Base-by-base conservation (phyloP, 2,113 vertebrate species). In the Perccottus glenii region DNA sequence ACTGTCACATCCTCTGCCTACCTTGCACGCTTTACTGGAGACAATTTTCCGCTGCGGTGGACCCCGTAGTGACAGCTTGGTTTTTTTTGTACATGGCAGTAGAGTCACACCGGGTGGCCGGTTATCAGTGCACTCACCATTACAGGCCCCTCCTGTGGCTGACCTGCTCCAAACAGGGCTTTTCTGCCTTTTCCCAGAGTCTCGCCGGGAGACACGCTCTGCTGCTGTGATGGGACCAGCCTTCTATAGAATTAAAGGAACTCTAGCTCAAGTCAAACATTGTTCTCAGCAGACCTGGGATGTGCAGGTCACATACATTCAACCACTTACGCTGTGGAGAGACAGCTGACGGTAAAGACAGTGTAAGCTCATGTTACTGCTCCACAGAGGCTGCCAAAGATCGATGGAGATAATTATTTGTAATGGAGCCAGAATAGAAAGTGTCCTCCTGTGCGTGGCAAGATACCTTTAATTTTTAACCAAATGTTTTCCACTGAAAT, bases 31-130 rank as follows among this genome's bases (percentile, higher is more conserved):
- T 91, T 91, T 88, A 73, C 75, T 90, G 90, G 88, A 89, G 80
- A 86, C 90, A 91, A 91, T 91, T 92, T 91, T 91, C 86, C 73
- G 73, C 85, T 87, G 80, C n/a, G 58, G 70, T 89, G 83, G 81
- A 52, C 66, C 47, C 79, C 67, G 51, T 72, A 86, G 83, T 75
- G 81, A 87, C 70, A 65, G 81, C 61, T 85, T 80, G 74, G 78
- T 83, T 88, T 79, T 83, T 77, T 83, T 78, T 58, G 40, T 70
- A 83, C 45, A 56, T 76, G 38, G 59, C 81, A 67, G 78, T 59
- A 59, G 67, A 83, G 75, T 83, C 83, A 46, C 65, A 62, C 69
- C 38, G 45, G 82, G 83, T 81, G 82, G 85, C 66, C 62, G 15
- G 78, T 87, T 87, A 87, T 87, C 84, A 68, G 80, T 66, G 77